Percentiles rank a stretch among this genome's conserved stretches.
Evolutionary conservation across 2,888 invertebrate species (phyloP).

Genomic region (Drosophila paranaensis): DNA sequence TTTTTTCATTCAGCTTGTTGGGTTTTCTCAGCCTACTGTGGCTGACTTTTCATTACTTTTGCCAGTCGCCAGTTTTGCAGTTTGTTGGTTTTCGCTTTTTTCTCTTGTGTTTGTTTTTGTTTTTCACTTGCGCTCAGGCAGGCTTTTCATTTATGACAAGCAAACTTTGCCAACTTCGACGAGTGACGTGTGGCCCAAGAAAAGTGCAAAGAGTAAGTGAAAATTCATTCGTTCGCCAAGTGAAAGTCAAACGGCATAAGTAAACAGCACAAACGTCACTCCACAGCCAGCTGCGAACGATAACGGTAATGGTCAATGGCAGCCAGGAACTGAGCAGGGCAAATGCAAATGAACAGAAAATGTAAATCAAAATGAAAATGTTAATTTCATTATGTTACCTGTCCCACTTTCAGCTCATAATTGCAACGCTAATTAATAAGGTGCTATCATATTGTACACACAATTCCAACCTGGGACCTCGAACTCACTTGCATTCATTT

Average conservation of each 20-base stretch:
- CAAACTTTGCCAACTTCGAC: conserved; percentile 67
- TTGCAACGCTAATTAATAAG: conserved; percentile 72
- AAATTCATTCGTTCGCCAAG: conserved; percentile 51
- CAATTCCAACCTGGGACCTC: conserved; percentile 3
- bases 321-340: background rate
- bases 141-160: conserved; percentile 72
- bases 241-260: conserved; percentile 79
- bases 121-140: conserved; percentile 41
- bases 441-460: conserved; percentile 43
- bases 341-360: conserved; percentile 4
- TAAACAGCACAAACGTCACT: conserved; percentile 58
- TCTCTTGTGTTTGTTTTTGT: conserved; percentile 9
- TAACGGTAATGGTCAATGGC: conserved; percentile 23
- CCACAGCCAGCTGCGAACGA: conserved; percentile 13
- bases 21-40: conserved; percentile 26
- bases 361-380: conserved; percentile 22
- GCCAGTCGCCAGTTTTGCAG: conserved; percentile 50
- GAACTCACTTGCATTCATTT: conserved; percentile 47
- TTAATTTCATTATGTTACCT: conserved; percentile 42
- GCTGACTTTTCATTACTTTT: conserved; percentile 72
- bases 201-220: conserved; percentile 68
- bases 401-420: conserved; percentile 50
- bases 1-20: conserved; percentile 1
- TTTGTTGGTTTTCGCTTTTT: conserved; percentile 39
- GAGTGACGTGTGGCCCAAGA: conserved; percentile 73